A percentile compares a stretch with the other conserved stretches of the same genome.
These are phyloP conservation scores for Hylaeus volcanicus DNA, from an alignment of 1,140 invertebrate genomes.

Conservation along the genomic window DNA sequence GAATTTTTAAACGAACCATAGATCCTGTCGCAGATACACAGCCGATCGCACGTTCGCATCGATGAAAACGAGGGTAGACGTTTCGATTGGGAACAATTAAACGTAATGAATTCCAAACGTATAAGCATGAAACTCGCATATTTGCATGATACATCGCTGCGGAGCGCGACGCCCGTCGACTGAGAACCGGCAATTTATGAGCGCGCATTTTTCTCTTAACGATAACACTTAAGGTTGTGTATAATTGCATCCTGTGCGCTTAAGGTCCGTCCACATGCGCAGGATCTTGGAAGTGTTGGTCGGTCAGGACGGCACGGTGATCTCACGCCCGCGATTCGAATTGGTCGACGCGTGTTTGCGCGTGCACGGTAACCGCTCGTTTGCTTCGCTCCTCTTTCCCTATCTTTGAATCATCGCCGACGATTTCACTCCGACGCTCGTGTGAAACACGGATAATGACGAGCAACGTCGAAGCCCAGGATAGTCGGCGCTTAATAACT, in stretches of 20 bases:
- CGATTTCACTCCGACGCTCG: constrained; percentile 69
- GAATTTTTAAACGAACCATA: too few relatives aligned
- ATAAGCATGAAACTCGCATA: constrained; percentile 24
- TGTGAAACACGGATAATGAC: constrained; percentile 69
- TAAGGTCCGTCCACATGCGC: constrained; percentile 51
- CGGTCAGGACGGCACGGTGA: background rate
- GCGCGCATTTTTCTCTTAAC: constrained; percentile 70
- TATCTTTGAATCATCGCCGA: constrained; percentile 58
- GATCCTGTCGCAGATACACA: too few relatives aligned
- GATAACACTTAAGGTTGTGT: constrained; percentile 74
- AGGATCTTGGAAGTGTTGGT: background rate
- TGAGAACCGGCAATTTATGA: constrained; percentile 73
- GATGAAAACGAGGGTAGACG: constrained; percentile 20
- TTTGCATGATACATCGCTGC: constrained; percentile 38
- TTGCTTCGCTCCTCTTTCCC: background rate
- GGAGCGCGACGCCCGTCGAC: constrained; percentile 27
- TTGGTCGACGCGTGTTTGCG: background rate
- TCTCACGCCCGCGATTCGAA: constrained; percentile 50
- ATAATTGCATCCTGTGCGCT: constrained; percentile 77
- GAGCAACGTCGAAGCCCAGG: constrained; percentile 63
- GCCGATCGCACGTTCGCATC: background rate
- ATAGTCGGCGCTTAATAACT: constrained; percentile 79
- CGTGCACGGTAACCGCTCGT: background rate
- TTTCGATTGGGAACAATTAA: constrained; percentile 41
- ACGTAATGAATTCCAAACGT: constrained; percentile 38